Conservation (phyloP, 2,113 vertebrate genomes). For the Engraulis encrasicolus region DNA sequence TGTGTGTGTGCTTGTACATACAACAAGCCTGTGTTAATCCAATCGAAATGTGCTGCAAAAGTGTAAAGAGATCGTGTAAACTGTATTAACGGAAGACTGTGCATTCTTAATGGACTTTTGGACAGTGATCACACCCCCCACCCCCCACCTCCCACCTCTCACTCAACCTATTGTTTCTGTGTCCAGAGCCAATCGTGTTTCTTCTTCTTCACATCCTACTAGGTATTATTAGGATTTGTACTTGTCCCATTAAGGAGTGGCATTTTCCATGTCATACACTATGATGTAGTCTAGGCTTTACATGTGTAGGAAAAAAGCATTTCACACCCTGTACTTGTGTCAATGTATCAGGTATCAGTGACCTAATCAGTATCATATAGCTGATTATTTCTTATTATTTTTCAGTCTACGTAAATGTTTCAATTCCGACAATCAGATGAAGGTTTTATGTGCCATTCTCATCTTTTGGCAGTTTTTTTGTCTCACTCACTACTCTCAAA, state of each 20-base stretch:
- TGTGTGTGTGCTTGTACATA: not conserved
- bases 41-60: not conserved
- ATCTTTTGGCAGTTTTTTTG: slow-evolving; percentile 24
- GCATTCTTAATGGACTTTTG: not conserved
- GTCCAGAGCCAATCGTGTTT: not conserved
- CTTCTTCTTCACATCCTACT: not conserved
- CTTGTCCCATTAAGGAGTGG: not conserved
- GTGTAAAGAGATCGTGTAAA: not conserved
- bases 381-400: slow-evolving; percentile 5
- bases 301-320: not conserved
- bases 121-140: not conserved
- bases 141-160: no score
- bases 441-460: slow-evolving; percentile 26
- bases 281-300: not conserved
- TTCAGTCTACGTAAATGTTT: slow-evolving; percentile 22
- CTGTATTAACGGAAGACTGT: not conserved
- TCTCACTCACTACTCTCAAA: slow-evolving; percentile 13
- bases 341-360: not conserved
- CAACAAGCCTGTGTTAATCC: not conserved
- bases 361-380: not conserved
- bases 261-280: slow-evolving; percentile 11
- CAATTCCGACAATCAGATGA: slow-evolving; percentile 54
- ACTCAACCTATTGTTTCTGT: not conserved
- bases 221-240: not conserved
- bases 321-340: not conserved